Percentiles rank a stretch among this genome's conserved stretches.
Conservation (phyloP, 1,140 invertebrate genomes). For the Drosophila nikananu region DNA sequence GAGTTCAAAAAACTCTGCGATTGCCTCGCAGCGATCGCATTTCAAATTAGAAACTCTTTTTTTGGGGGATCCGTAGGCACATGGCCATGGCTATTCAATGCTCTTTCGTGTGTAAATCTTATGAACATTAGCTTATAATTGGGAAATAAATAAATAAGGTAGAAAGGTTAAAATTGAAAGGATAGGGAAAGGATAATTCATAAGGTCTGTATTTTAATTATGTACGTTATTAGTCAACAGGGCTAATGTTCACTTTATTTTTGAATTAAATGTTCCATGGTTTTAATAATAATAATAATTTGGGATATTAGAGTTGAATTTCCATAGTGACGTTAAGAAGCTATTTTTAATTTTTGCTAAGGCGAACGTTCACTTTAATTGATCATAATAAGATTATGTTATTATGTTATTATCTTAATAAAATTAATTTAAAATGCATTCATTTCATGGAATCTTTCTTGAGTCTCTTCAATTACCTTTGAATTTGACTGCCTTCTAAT, state of each 20-base stretch:
- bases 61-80: conserved; percentile 21
- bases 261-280: neutral
- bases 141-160: neutral
- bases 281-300: neutral
- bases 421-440: neutral
- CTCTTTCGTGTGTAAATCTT: conserved; percentile 21
- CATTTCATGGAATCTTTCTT: neutral
- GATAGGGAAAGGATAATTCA: neutral
- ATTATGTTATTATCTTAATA: too few relatives aligned
- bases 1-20: conserved; percentile 77
- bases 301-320: neutral
- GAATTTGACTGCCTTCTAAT: neutral
- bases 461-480: neutral
- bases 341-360: neutral
- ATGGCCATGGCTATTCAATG: conserved; percentile 51
- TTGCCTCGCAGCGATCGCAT: conserved; percentile 56
- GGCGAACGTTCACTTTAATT: neutral
- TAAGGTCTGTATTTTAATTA: neutral
- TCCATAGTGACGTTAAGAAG: neutral
- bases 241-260: neutral
- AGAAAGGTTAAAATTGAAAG: neutral
- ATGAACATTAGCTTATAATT: too few relatives aligned
- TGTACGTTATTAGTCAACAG: neutral
- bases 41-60: conserved; percentile 60
- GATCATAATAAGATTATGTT: too few relatives aligned